Evolutionary conservation across 2,113 vertebrate genomes (phyloP).

Genomic region (Pachypanchax playfairii): DNA sequence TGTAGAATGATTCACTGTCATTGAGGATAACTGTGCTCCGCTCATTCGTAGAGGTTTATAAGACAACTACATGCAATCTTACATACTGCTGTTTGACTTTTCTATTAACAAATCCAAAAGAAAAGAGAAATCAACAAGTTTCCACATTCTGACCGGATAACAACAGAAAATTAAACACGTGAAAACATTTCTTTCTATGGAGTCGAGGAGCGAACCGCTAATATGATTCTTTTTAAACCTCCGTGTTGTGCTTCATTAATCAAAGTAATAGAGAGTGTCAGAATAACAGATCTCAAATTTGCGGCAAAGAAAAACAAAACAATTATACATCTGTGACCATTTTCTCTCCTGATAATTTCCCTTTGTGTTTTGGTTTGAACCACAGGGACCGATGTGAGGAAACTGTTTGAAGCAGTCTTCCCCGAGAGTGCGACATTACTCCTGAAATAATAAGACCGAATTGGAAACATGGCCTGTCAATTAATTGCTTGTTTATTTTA

Average conservation of each 20-base stretch:
- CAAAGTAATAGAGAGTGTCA: slow-evolving; percentile 41
- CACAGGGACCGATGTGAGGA: slow-evolving; percentile 36
- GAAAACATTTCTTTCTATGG: slow-evolving; percentile 23
- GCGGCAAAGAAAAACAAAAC: slow-evolving; percentile 49
- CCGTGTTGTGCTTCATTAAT: slow-evolving; percentile 49
- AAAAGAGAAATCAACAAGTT: slow-evolving; percentile 19
- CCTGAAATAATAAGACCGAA: slow-evolving; percentile 59
- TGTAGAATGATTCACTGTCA: no score
- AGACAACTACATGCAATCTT: neutral
- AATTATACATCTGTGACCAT: slow-evolving; percentile 55
- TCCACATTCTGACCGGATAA: slow-evolving; percentile 11
- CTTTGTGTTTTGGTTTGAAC: slow-evolving; percentile 46
- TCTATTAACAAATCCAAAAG: neutral
- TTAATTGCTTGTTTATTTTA: slow-evolving; percentile 77
- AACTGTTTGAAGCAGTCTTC: slow-evolving; percentile 55
- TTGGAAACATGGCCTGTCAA: slow-evolving; percentile 64
- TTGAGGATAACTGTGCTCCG: neutral
- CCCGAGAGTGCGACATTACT: slow-evolving; percentile 41
- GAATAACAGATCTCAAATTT: slow-evolving; percentile 36
- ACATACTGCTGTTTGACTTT: neutral
- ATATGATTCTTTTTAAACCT: slow-evolving; percentile 37
- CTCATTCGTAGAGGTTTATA: neutral
- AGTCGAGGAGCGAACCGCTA: slow-evolving; percentile 20
- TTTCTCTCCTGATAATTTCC: slow-evolving; percentile 38
- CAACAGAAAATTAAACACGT: slow-evolving; percentile 19